These are phyloP conservation scores for Labrus mixtus DNA, from an alignment of 2,113 vertebrate genomes.

Conservation along the genomic window DNA sequence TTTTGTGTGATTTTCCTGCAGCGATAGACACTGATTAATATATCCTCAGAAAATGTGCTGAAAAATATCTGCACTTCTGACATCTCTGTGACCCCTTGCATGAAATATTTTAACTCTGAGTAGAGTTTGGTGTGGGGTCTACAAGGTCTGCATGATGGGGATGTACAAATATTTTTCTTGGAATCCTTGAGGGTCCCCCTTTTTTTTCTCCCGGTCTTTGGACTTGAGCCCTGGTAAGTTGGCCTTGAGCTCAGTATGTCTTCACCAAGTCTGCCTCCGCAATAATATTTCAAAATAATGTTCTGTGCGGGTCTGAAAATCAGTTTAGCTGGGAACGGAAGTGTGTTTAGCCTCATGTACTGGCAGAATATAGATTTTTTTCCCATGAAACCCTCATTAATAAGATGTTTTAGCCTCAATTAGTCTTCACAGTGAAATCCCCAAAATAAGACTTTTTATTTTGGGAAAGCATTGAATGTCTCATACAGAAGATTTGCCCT, in stretches of 20 bases:
- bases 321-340: slow-evolving; percentile 21
- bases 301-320: slow-evolving; percentile 18
- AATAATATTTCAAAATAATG: slow-evolving; percentile 20
- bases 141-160: slow-evolving; percentile 24
- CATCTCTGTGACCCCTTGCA: slow-evolving; percentile 13
- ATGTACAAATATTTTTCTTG: slow-evolving; percentile 13
- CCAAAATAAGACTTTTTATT: not conserved
- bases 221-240: slow-evolving; percentile 22
- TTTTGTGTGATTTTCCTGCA: slow-evolving; percentile 21
- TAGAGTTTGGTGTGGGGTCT: slow-evolving; percentile 15
- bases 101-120: slow-evolving; percentile 8
- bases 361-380: not conserved
- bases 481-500: not conserved
- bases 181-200: slow-evolving; percentile 4
- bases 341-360: not conserved
- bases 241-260: slow-evolving; percentile 36
- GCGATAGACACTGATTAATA: not conserved
- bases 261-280: slow-evolving; percentile 26
- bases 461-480: not conserved
- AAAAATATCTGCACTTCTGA: not conserved
- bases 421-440: slow-evolving; percentile 8
- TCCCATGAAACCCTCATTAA: slow-evolving; percentile 1
- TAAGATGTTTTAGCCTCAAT: not conserved
- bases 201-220: slow-evolving; percentile 38
- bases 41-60: not conserved